These are phyloP conservation scores for Limosa lapponica DNA, from an alignment of 2,797 vertebrate genomes.

Conservation along the genomic window DNA sequence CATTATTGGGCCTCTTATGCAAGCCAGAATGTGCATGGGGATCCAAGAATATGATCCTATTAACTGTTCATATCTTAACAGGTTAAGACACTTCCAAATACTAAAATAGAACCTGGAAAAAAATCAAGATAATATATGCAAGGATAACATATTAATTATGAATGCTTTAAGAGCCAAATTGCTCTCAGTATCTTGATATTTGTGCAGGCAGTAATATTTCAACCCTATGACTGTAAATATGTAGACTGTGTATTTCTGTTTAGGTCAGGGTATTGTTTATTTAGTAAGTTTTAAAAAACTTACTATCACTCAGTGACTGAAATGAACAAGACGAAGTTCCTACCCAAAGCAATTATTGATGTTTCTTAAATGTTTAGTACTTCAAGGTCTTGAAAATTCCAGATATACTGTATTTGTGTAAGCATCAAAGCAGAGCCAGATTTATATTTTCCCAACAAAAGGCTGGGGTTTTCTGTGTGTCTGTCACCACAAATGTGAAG, in stretches of 20 bases:
- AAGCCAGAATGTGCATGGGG: neutral
- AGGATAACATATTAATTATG: neutral
- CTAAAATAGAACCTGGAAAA: neutral
- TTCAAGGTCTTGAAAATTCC: neutral
- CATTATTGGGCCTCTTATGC: neutral
- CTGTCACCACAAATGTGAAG: neutral
- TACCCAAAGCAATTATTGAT: neutral
- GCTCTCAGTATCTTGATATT: neutral
- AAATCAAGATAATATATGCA: neutral
- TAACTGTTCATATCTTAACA: neutral
- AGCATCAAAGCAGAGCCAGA: neutral
- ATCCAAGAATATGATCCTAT: neutral
- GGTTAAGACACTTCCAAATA: neutral
- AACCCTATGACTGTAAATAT: neutral
- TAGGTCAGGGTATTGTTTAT: neutral
- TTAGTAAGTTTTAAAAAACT: neutral
- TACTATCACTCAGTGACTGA: neutral
- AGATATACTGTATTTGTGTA: neutral
- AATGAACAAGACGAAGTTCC: neutral
- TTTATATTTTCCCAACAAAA: neutral
- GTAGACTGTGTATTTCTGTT: neutral
- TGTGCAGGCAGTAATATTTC: neutral
- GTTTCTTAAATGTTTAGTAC: neutral
- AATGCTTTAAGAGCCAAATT: neutral
- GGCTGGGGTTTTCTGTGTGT: fast-evolving